These are phyloP conservation scores for Herminia tarsipennalis DNA, from an alignment of 2,888 invertebrate species.

Conservation along the genomic window DNA sequence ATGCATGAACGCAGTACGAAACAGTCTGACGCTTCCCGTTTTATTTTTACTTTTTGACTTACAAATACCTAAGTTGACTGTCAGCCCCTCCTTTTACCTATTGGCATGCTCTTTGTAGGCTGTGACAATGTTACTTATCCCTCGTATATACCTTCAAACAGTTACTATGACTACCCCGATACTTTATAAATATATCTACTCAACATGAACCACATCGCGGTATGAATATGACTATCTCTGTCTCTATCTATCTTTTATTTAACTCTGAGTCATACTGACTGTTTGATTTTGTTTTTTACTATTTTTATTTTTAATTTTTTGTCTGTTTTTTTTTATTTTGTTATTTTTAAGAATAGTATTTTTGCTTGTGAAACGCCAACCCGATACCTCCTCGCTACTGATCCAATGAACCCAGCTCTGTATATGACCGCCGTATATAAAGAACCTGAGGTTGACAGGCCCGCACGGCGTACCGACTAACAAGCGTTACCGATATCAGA, in stretches of 20 bases:
- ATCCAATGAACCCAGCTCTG: conserved; percentile 71
- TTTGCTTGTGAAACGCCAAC: conserved; percentile 84
- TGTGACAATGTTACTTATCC: conserved; percentile 83
- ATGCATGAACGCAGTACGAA: conserved; percentile 72
- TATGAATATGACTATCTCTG: conserved; percentile 81
- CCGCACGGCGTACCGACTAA: conserved; percentile 70
- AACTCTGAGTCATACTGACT: conserved; percentile 84
- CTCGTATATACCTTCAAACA: conserved; percentile 78
- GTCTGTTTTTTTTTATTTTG: conserved; percentile 56
- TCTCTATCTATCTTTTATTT: conserved; percentile 80
- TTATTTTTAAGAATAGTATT: conserved; percentile 74
- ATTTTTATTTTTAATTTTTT: conserved; percentile 58
- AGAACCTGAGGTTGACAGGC: conserved; percentile 48
- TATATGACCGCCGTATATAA: conserved; percentile 54
- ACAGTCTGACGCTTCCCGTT: conserved; percentile 78
- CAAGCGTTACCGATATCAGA: conserved; percentile 66
- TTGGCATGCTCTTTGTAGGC: conserved; percentile 82
- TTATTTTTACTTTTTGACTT: conserved; percentile 48
- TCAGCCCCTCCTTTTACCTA: conserved; percentile 59
- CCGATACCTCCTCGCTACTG: conserved; percentile 79
- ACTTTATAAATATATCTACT: conserved; percentile 56
- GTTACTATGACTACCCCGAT: conserved; percentile 78
- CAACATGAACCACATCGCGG: conserved; percentile 77
- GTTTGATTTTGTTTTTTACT: conserved; percentile 74
- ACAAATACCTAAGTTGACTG: conserved; percentile 67